Evolutionary conservation across 2,113 vertebrate genomes (phyloP).

Genomic region (Misgurnus anguillicaudatus): DNA sequence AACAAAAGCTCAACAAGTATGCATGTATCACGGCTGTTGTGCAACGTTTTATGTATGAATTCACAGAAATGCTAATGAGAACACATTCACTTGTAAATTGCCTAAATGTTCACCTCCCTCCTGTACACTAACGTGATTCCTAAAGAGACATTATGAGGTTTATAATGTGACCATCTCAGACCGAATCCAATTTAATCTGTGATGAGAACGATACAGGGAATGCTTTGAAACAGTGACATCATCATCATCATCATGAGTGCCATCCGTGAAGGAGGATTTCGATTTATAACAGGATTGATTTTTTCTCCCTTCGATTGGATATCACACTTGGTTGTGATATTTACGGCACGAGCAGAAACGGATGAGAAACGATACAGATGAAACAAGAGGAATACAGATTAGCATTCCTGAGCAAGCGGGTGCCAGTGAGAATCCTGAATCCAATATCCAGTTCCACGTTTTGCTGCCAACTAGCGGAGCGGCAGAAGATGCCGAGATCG

Average conservation of each 20-base stretch:
- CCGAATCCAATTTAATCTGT: not conserved
- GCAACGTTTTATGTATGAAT: too few relatives aligned
- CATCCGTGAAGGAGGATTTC: conserved; percentile 2
- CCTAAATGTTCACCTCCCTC: not conserved
- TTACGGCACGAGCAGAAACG: conserved; percentile 19
- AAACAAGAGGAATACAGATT: conserved; percentile 21
- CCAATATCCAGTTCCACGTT: conserved; percentile 40
- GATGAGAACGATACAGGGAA: not conserved
- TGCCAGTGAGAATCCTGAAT: conserved; percentile 43
- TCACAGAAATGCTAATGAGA: not conserved
- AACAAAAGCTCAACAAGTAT: too few relatives aligned
- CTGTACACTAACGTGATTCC: not conserved
- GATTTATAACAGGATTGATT: conserved; percentile 25
- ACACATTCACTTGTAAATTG: not conserved
- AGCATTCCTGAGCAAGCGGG: not conserved
- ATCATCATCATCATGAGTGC: conserved; percentile 8
- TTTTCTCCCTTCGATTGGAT: not conserved
- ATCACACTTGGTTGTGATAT: conserved; percentile 23
- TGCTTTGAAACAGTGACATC: conserved; percentile 37
- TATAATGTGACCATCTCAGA: not conserved
- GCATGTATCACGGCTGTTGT: too few relatives aligned
- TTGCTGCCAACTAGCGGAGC: conserved; percentile 24
- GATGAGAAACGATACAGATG: conserved; percentile 6
- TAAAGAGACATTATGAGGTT: conserved; percentile 8
- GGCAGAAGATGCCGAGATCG: conserved; percentile 49